Percentiles rank a stretch among this genome's conserved stretches.
These are phyloP conservation scores for Uromys caudimaculatus DNA, from an alignment of 2,797 vertebrate genomes.

Conservation along the genomic window DNA sequence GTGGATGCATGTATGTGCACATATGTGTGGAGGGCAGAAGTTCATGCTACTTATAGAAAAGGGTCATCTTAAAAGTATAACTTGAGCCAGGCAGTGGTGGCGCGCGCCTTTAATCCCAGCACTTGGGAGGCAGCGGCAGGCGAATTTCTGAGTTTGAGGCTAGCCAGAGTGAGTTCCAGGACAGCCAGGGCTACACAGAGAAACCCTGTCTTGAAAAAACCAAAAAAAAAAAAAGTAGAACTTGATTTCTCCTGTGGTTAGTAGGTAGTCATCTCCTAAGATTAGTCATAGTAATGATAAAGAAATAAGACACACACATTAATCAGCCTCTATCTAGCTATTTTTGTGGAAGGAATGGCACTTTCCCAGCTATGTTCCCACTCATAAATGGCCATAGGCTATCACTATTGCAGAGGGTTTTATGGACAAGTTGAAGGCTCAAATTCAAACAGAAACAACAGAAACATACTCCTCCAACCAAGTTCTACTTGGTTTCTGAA, in stretches of 20 bases:
- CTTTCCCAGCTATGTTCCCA: conserved; percentile 39
- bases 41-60: background rate
- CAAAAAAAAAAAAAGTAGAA: conserved; percentile 22
- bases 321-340: conserved; percentile 29
- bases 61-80: conserved; percentile 25
- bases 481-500: conserved; percentile 49
- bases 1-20: background rate
- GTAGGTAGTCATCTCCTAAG: background rate
- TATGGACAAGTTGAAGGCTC: conserved; percentile 26
- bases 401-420: background rate
- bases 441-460: conserved; percentile 47
- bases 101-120: too few species aligned
- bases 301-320: background rate
- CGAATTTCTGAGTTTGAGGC: too few species aligned
- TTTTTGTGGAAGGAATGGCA: background rate
- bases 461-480: background rate
- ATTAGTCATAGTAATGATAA: conserved; percentile 36
- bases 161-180: too few species aligned
- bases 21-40: background rate
- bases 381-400: background rate
- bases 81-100: too few species aligned
- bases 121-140: too few species aligned
- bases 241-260: conserved; percentile 30
- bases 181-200: too few species aligned
- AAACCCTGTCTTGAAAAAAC: too few species aligned